These are phyloP conservation scores for Nephrotoma appendiculata DNA, from an alignment of 2,888 invertebrate genomes.

Conservation along the genomic window DNA sequence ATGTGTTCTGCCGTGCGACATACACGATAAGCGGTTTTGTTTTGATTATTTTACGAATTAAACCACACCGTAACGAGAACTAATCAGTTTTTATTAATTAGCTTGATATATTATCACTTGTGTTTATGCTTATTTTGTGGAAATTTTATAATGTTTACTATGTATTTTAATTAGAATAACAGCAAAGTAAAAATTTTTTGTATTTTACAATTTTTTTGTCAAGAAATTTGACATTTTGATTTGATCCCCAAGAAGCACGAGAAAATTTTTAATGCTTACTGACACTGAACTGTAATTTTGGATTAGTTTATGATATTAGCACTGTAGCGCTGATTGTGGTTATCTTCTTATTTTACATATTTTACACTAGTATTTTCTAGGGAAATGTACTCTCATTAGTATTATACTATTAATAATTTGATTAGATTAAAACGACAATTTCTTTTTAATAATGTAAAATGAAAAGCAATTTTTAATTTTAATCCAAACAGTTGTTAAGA, in stretches of 20 bases:
- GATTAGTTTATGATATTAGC: not conserved
- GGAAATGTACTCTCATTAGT: too few species aligned
- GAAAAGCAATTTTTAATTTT: not conserved
- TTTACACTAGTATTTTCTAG: too few species aligned
- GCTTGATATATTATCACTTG: not conserved
- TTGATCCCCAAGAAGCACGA: not conserved
- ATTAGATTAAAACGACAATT: too few species aligned
- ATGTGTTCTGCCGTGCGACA: not conserved
- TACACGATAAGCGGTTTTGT: not conserved
- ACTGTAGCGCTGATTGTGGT: too few species aligned
- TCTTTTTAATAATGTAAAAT: not conserved
- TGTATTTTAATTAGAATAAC: not conserved
- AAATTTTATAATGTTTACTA: not conserved
- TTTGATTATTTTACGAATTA: not conserved
- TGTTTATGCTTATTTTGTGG: not conserved
- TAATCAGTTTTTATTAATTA: not conserved
- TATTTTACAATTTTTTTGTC: not conserved
- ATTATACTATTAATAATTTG: too few species aligned
- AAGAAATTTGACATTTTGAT: not conserved
- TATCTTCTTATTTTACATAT: too few species aligned
- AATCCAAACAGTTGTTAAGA: not conserved
- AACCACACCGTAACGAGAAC: not conserved
- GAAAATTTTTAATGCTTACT: not conserved
- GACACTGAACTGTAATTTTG: not conserved
- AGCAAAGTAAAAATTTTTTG: not conserved